These are phyloP conservation scores for Lutraria lutraria DNA, from an alignment of 2,888 invertebrate species.

Conservation along the genomic window DNA sequence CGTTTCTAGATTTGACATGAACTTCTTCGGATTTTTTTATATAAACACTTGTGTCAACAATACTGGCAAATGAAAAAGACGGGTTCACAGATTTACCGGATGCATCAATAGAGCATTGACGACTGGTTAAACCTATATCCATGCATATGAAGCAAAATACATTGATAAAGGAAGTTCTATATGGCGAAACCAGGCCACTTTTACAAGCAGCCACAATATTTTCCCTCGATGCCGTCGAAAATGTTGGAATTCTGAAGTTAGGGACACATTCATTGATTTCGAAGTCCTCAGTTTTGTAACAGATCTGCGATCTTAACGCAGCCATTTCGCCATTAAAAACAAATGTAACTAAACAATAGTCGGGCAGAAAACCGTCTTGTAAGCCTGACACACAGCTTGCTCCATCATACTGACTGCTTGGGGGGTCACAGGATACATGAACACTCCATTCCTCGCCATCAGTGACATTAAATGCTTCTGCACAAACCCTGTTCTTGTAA, in stretches of 20 bases:
- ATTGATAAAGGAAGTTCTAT: not conserved
- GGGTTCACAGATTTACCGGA: not conserved
- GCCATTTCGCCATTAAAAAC: not conserved
- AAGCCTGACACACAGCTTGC: not conserved
- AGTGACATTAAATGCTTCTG: not conserved
- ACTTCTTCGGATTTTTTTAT: not conserved
- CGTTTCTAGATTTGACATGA: not conserved
- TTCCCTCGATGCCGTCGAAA: not conserved
- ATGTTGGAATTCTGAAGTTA: not conserved
- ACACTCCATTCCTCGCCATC: not conserved
- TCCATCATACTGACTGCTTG: not conserved
- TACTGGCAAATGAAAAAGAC: not conserved
- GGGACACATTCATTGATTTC: too few species aligned
- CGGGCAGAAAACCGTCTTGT: not conserved
- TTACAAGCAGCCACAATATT: not conserved
- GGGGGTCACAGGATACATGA: not conserved
- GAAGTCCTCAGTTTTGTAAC: not conserved
- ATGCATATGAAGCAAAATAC: not conserved
- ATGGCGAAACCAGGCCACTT: not conserved
- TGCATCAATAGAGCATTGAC: not conserved
- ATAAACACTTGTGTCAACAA: not conserved
- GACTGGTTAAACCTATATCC: not conserved
- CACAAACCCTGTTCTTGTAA: not conserved
- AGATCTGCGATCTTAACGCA: not conserved
- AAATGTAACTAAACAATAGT: not conserved